phyloP scores from a whole-genome alignment of 2,888 invertebrate genomes.

The Eupeodes luniger region DNA sequence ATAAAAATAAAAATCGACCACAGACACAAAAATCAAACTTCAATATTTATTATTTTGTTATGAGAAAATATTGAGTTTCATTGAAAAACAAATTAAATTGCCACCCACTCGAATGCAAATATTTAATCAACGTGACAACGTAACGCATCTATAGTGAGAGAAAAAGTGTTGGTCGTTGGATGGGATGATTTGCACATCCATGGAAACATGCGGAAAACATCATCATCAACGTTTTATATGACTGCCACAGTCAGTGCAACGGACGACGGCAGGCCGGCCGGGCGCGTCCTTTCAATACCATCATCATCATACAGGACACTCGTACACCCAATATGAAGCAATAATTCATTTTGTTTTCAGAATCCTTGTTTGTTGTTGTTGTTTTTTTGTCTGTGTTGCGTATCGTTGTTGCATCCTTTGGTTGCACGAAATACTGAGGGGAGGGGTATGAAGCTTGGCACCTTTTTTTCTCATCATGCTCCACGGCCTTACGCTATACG shows the following conservation, averaged over 20 bases:
- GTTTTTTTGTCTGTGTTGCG: not conserved
- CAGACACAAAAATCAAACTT: conserved; percentile 64
- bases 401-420: conserved; percentile 24
- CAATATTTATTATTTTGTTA: conserved; percentile 69
- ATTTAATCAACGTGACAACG: conserved; percentile 74
- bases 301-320: not conserved
- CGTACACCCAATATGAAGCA: conserved; percentile 13
- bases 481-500: not conserved
- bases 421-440: not conserved
- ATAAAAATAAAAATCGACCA: conserved; percentile 14
- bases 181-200: not conserved
- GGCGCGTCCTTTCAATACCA: not conserved
- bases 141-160: not conserved
- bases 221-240: not conserved
- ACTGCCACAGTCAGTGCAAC: no score
- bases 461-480: not conserved
- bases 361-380: conserved; percentile 17
- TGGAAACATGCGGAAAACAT: not conserved
- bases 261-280: no score
- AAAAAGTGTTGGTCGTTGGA: not conserved
- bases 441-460: not conserved
- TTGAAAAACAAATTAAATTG: conserved; percentile 73
- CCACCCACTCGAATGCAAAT: conserved; percentile 67
- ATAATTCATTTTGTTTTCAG: conserved; percentile 70
- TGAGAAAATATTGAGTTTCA: conserved; percentile 65